Percentiles rank a stretch among this genome's conserved stretches.
Conservation (phyloP, 2,113 vertebrate genomes). For the Atlantisia rogersi region DNA sequence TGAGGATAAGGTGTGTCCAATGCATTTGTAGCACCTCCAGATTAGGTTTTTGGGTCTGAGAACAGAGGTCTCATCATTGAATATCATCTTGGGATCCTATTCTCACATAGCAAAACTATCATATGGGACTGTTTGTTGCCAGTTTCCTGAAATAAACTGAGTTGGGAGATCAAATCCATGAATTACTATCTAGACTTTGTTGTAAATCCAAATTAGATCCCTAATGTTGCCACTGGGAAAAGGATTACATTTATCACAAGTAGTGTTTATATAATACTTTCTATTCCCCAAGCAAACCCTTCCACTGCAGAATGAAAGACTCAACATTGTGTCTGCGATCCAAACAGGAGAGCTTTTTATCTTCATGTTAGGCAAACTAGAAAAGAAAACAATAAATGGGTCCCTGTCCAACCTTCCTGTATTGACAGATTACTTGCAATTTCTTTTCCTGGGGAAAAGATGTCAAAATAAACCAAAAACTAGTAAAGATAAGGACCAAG, state of each 20-base stretch:
- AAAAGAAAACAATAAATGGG: neutral
- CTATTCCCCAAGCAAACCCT: neutral
- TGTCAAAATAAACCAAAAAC: neutral
- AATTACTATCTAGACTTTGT: neutral
- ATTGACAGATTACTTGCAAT: neutral
- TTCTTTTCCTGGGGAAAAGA: neutral
- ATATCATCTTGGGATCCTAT: neutral
- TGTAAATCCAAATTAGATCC: constrained; percentile 16
- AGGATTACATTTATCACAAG: constrained; percentile 45
- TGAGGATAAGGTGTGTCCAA: neutral
- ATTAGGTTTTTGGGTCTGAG: neutral
- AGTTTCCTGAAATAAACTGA: neutral
- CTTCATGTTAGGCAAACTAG: neutral
- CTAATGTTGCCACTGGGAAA: neutral
- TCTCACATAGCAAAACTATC: neutral
- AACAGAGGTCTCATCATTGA: neutral
- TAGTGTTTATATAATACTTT: neutral
- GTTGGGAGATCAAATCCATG: too few species aligned
- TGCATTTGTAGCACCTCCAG: neutral
- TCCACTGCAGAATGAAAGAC: neutral
- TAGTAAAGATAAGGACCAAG: neutral
- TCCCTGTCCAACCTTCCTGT: neutral
- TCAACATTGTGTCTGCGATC: neutral
- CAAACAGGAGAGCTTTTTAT: neutral
- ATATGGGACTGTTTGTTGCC: neutral